phyloP scores from a whole-genome alignment of 2,113 vertebrate species.

The Ranitomeya variabilis region DNA sequence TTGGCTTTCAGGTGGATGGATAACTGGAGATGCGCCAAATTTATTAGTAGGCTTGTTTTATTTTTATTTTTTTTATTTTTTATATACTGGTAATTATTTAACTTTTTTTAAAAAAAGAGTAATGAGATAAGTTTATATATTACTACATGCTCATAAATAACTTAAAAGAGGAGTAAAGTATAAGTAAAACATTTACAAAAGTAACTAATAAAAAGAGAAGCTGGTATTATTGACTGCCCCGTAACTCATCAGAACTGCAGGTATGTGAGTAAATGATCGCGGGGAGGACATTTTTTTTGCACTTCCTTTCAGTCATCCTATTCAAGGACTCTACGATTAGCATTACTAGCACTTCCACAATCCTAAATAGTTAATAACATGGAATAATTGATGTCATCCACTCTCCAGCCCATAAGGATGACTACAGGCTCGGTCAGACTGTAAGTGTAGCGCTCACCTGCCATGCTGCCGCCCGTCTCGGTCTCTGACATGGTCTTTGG shows the following conservation, averaged over 20 bases:
- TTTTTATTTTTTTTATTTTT: too few species aligned
- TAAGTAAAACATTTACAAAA: background rate
- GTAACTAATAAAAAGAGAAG: background rate
- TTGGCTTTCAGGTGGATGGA: too few species aligned
- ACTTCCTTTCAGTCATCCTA: background rate
- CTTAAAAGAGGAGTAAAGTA: too few species aligned
- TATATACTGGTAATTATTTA: too few species aligned
- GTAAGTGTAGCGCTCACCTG: constrained; percentile 68
- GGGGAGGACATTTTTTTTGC: background rate
- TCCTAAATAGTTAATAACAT: background rate
- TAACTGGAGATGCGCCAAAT: too few species aligned
- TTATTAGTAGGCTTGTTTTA: too few species aligned
- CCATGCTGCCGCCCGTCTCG: constrained; percentile 60
- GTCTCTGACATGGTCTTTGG: constrained; percentile 72
- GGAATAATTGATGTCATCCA: background rate
- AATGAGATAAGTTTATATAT: too few species aligned
- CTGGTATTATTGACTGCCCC: too few species aligned
- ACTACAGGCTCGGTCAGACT: background rate
- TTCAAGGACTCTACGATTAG: background rate
- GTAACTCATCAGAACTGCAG: background rate
- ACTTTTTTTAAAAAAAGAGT: too few species aligned
- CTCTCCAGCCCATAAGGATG: background rate
- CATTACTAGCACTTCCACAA: background rate
- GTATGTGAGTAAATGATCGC: background rate
- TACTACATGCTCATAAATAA: too few species aligned